Evolutionary conservation across 2,797 vertebrate species (phyloP), one percentile per base, ranked within the genome.

Genomic region (Chelmon rostratus): DNA sequence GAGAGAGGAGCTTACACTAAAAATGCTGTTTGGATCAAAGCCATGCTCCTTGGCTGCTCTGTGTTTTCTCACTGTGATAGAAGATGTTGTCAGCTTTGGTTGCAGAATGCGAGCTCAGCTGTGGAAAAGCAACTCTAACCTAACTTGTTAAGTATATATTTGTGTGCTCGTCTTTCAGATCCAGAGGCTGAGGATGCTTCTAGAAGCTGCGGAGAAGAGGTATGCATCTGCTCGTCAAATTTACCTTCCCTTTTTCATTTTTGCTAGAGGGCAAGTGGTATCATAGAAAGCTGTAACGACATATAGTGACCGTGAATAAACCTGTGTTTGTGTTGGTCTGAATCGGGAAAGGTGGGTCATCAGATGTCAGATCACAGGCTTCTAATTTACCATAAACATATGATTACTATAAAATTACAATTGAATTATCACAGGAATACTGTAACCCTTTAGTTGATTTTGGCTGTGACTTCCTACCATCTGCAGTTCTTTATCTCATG

Each of bases 161-260:
- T 72, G 18, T 83, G 31, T 68, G 38, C 42, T 56, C 68, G 0
- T 73, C 37, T 88, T 81, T 86, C 76, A 96, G 95, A 93, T 95
- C 70, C 91, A 93, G 73, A 93, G 94, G 78, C 73, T 99, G 61
- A 96, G 94, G 46, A 89, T 93, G 31, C 95, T 97, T 52, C 87
- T 98, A 67, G 96, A 97, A 62, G 76, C 91, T 3, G 62, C 94
- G 71, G 96, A 96, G 88, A 97, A 95, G 91, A 97, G 95, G 98
- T 98, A 73, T 12, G 13, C 16, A 38, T 49, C 42, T 31, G 2
- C 44, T 38, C 6, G 58, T 62, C 11, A 23, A 19, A 25, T 71
- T 58, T 1, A 28, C 1, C 6, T 3, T 35, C 8, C 10, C 2
- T 19, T 0, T 59, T 33, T 19, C 15, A 58, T 58, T 65, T 18